Evolutionary conservation across 2,797 vertebrate genomes (phyloP).

Genomic region (Tapera naevia): DNA sequence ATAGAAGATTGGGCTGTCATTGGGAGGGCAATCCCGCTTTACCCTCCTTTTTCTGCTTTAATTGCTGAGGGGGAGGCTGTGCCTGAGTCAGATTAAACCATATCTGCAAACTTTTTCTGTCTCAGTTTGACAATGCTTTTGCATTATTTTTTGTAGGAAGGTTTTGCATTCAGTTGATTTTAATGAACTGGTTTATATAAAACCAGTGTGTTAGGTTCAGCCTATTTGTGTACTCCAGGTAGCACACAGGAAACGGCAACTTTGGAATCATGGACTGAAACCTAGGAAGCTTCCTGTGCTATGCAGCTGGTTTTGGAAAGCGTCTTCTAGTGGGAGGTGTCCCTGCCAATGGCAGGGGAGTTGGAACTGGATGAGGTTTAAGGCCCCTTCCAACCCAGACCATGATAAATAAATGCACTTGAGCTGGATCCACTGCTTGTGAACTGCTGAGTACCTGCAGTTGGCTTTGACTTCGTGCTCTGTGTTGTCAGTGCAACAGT

Average conservation of each 20-base stretch:
- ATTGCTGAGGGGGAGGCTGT: background rate
- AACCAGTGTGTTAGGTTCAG: background rate
- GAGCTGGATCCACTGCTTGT: background rate
- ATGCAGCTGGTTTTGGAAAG: background rate
- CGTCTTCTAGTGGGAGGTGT: no score
- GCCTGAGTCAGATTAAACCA: accelerated
- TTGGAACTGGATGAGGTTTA: no score
- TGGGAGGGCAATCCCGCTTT: background rate
- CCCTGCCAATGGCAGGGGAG: no score
- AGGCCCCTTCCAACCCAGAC: no score
- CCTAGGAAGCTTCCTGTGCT: background rate
- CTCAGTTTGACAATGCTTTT: background rate
- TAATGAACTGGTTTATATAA: background rate
- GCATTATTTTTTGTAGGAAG: background rate
- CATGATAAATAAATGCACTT: no score
- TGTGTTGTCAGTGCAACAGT: accelerated
- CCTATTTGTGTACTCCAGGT: background rate
- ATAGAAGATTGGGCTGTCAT: background rate
- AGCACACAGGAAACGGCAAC: background rate
- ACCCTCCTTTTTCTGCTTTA: background rate
- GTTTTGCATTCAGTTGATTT: accelerated
- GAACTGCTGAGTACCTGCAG: accelerated
- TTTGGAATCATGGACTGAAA: background rate
- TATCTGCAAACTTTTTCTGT: background rate
- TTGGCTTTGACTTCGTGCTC: background rate